Conservation (phyloP, 2,797 vertebrate species). For the Sarcophilus harrisii region DNA sequence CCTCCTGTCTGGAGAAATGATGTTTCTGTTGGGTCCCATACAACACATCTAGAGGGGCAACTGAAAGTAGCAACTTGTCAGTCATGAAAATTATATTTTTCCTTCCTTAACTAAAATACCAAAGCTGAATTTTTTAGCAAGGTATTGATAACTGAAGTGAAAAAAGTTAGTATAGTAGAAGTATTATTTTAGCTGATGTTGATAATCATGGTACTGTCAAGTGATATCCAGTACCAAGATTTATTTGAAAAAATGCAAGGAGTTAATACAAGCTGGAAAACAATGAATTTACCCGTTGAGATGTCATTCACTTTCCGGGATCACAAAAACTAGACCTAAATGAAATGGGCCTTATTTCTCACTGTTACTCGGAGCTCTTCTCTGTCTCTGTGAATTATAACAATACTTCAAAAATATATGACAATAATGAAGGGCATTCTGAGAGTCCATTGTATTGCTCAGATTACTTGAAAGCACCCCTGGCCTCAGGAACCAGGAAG, state of each 20-base stretch:
- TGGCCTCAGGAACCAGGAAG: not conserved
- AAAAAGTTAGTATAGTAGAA: not conserved
- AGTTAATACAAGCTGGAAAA: conserved; percentile 21
- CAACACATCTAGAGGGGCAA: not conserved
- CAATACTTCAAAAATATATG: not conserved
- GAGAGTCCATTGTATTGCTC: not conserved
- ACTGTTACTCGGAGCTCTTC: not conserved
- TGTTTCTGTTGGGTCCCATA: too few relatives aligned
- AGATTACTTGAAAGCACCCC: not conserved
- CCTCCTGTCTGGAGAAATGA: not conserved
- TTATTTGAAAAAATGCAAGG: conserved; percentile 8
- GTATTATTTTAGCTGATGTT: not conserved
- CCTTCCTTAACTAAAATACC: conserved; percentile 30
- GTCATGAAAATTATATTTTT: not conserved
- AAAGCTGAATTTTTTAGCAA: conserved; percentile 44
- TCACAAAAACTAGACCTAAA: not conserved
- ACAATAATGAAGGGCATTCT: not conserved
- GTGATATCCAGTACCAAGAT: not conserved
- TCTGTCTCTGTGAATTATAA: not conserved
- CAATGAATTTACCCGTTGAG: not conserved
- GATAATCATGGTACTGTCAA: not conserved
- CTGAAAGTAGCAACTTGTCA: not conserved
- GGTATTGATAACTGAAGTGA: conserved; percentile 16
- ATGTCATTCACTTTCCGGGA: not conserved
- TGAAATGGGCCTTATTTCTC: not conserved